Evolutionary conservation across 2,797 vertebrate species (phyloP).

Genomic region (Spheniscus humboldti): DNA sequence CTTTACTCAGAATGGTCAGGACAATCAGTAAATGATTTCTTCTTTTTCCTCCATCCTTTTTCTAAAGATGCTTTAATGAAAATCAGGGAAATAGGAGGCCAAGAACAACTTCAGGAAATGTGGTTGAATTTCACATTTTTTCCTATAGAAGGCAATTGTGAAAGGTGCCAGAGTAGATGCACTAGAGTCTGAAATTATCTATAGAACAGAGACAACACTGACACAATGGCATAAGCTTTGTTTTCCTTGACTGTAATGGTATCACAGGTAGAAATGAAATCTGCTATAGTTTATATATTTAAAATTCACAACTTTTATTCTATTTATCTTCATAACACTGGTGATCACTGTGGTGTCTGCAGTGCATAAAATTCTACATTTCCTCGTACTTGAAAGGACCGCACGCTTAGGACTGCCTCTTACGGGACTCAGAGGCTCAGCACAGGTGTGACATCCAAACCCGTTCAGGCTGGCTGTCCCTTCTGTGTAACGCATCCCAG

Average conservation of each 20-base stretch:
- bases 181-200: neutral
- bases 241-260: neutral
- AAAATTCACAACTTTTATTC: neutral
- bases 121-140: neutral
- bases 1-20: neutral
- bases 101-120: neutral
- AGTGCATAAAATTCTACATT: fast-evolving
- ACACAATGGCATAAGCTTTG: neutral
- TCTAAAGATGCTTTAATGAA: neutral
- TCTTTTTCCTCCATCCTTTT: neutral
- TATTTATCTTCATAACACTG: neutral
- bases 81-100: neutral
- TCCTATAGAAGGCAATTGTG: neutral
- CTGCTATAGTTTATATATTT: fast-evolving
- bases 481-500: neutral
- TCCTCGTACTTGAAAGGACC: neutral
- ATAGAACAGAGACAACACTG: neutral
- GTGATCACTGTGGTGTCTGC: neutral
- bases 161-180: neutral
- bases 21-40: neutral
- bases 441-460: neutral
- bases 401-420: neutral
- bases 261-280: neutral
- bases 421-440: neutral
- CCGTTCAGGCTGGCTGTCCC: neutral